Base-by-base conservation (phyloP, 2,113 vertebrate species). In the Mellivora capensis region DNA sequence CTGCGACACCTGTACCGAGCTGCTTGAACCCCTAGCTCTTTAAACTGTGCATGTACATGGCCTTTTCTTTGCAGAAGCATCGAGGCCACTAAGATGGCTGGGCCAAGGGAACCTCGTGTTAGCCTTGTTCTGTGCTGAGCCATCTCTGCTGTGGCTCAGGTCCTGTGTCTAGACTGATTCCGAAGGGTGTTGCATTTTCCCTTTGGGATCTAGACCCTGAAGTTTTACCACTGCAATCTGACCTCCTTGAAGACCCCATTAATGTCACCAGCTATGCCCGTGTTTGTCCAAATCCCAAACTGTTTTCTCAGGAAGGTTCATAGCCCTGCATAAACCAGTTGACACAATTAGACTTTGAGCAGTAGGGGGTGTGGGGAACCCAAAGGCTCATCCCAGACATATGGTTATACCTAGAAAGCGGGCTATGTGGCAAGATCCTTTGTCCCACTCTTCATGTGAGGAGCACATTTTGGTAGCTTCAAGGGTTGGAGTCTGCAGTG, bases 21-120 rank as follows among this genome's bases (percentile, higher is more conserved):
- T 79, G n/a, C 31, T 49, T 57, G 71, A 74, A 44, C 0, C 25
- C 44, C 23, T 2, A 42, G 11, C 47, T 74, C 31, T 54, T 74
- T 25, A 31, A 39, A 47, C 12, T 7, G 25, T 6, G 12, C 54
- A 42, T 2, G 5, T 8, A 1, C 23, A 2, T 0, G 4, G 42
- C 14, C 18, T 67, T 72, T 67, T 17, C 76, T 90, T 34, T 49
- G 17, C 52, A 61, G 27, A 54, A 57, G 2, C 34, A 21, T 9
- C 81, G 7, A 15, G 57, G 52, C 49, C 21, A 27, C 34, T 14
- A 31, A 42, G 49, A 39, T 1, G 9, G 11, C 49, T 21, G 18
- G 7, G 1, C 42, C 1, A 2, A 23, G 27, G 4, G 21, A 59
- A 18, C 4, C 11, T 5, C 12, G 17, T 8, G 7, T 17, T 44